Evolutionary conservation across 2,797 vertebrate genomes (phyloP), one percentile per base, ranked within the genome.

Genomic region (Siniperca obscura): DNA sequence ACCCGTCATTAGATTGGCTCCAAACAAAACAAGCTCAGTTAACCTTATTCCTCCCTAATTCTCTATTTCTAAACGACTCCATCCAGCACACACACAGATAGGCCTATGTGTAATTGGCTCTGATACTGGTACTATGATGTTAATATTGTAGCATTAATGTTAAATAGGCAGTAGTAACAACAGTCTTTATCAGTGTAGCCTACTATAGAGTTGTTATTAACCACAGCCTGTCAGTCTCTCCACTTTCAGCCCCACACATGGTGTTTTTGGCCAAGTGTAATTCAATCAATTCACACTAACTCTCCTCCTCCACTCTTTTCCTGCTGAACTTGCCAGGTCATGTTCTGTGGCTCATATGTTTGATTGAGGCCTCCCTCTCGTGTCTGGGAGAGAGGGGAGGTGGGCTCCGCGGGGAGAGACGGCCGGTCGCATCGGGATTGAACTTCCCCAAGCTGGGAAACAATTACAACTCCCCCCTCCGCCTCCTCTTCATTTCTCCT

Each of bases 211-310:
- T 76, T 16, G 5, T 77, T 84, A 81, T 76, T 59, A 86, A 80
- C 76, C 48, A 19, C 86, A 72, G 79, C 48, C 86, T 75, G 83
- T 90, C 91, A 78, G 82, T 79, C 80, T 78, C 76, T 82, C 73
- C 78, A 53, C 75, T 76, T 76, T 89, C 78, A 82, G 74, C 68
- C 89, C 74, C 77, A 87, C 92, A 92, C 87, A 87, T 88, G 89
- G 82, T 82, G 83, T 88, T 92, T 91, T 89, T 74, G 82, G 76
- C 82, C 65, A 9, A 86, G 89, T 85, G 76, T 90, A 92, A 94
- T 93, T 94, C 91, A 91, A 92, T 94, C 92, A 94, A 90, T 95
- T 94, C 92, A 92, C 92, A 92, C 93, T 42, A 88, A 82, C 75
- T 76, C 82, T 82, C 81, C 89, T 83, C 91, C 89, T 82, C 86